Base-by-base conservation (phyloP, 2,888 invertebrate species). In the Tromatobia lineatoria region DNA sequence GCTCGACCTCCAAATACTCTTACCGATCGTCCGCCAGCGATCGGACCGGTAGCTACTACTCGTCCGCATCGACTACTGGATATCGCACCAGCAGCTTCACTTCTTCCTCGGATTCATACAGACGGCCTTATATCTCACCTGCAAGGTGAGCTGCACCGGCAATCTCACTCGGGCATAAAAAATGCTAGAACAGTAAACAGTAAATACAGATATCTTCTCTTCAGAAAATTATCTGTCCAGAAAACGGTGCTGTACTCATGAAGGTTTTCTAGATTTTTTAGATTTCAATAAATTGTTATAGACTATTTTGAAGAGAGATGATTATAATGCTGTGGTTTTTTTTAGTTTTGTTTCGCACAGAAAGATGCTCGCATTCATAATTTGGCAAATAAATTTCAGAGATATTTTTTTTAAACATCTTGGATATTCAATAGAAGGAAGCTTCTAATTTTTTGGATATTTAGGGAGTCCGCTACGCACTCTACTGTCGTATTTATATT, bases 61-160 rank as follows among this genome's bases (percentile, higher is more conserved):
- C 89, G 80, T 73, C 80, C 11, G 67, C 85, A 11, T 82, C 88
- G 23, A 86, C 87, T 87, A 87, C 86, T 85, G 90, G 87, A 88
- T 86, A 85, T 89, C 88, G 88, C 54, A 84, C 67, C 86, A 87
- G 85, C 88, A 88, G 81, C 34, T 70, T 70, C 10, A 47, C 75
- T 7, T 18, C 70, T 20, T 71, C 79, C 11, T 70, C 83, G 75
- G 80, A 83, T 25, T 76, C 76, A 2, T 88, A 88, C 84, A 88
- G 88, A 86, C 87, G 89, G 69, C 86, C 87, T 69, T 87, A 82
- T 71, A 87, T 85, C 87, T 91, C 91, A 86, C 91, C 91, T 59
- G 85, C 87, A 87, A 91, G 91, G 91, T 91, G 88, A 90, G 91
- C 80, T 34, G 10, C 18, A 61, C 29, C 34, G 18, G 10, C 34